Percentiles rank a stretch among this genome's conserved stretches.
phyloP scores from a whole-genome alignment of 2,113 vertebrate species.

The Epinephelus moara region DNA sequence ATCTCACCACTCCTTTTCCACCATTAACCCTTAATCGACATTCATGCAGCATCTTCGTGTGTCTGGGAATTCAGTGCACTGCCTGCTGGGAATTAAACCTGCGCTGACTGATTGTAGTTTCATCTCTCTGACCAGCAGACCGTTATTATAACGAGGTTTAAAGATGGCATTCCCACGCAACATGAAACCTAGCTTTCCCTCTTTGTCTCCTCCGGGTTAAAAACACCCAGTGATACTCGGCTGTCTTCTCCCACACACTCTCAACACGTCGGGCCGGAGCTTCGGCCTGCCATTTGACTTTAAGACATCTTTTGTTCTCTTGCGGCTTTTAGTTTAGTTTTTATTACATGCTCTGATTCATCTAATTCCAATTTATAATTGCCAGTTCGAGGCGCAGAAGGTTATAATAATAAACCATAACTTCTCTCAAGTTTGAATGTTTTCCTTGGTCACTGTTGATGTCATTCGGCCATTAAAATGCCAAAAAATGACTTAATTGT shows the following conservation, averaged over 20 bases:
- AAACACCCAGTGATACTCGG: slow-evolving; percentile 45
- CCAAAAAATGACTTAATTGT: slow-evolving; percentile 79
- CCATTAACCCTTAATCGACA: slow-evolving; percentile 25
- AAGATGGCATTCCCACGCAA: slow-evolving; percentile 66
- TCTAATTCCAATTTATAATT: slow-evolving; percentile 80
- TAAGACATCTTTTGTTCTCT: slow-evolving; percentile 72
- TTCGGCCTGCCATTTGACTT: slow-evolving; percentile 42
- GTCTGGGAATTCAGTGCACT: not conserved
- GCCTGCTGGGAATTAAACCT: slow-evolving; percentile 22
- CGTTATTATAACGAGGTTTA: slow-evolving; percentile 60
- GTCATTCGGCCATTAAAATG: slow-evolving; percentile 73
- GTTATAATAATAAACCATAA: slow-evolving; percentile 80
- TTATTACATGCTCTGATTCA: slow-evolving; percentile 72
- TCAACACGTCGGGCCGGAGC: slow-evolving; percentile 53
- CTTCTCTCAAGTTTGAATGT: slow-evolving; percentile 66
- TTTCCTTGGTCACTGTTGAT: slow-evolving; percentile 82
- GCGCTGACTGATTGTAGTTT: not conserved
- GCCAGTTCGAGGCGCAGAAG: slow-evolving; percentile 67
- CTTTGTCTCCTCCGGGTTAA: slow-evolving; percentile 28
- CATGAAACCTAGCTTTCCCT: slow-evolving; percentile 20
- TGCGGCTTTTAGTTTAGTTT: slow-evolving; percentile 66
- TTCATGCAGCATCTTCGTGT: not conserved
- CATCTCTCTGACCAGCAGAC: slow-evolving; percentile 13
- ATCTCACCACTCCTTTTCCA: slow-evolving; percentile 17
- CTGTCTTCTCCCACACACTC: slow-evolving; percentile 64